Percentiles rank a stretch among this genome's conserved stretches.
phyloP scores from a whole-genome alignment of 2,113 vertebrate genomes.

The Colinus virginianus region DNA sequence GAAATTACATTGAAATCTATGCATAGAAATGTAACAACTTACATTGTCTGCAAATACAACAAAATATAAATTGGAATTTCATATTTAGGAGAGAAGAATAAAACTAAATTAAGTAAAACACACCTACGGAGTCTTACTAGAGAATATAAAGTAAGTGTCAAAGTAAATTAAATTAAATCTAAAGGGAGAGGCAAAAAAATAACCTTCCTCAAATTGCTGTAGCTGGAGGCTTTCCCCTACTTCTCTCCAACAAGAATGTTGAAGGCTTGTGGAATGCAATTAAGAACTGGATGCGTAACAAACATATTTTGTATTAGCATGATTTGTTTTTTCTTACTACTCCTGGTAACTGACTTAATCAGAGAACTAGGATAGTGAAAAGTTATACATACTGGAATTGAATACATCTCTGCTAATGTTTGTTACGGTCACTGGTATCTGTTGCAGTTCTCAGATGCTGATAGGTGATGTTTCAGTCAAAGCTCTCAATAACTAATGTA shows the following conservation, averaged over 20 bases:
- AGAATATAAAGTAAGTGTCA: neutral
- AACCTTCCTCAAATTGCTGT: neutral
- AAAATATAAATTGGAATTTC: neutral
- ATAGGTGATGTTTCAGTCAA: neutral
- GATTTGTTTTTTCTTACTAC: neutral
- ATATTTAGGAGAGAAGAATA: neutral
- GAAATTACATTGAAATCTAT: neutral
- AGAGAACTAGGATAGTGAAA: neutral
- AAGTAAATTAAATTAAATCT: neutral
- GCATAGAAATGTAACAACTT: neutral
- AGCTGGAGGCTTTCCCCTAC: neutral
- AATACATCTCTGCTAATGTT: neutral
- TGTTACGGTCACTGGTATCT: neutral
- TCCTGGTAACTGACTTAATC: neutral
- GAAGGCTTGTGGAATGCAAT: neutral
- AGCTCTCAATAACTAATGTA: neutral
- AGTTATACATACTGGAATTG: neutral
- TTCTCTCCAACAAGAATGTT: neutral
- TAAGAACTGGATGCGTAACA: neutral
- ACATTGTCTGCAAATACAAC: neutral
- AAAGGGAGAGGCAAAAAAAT: neutral
- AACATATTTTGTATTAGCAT: neutral
- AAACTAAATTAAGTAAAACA: neutral
- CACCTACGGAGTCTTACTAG: neutral
- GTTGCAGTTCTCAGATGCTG: neutral